Conservation (phyloP, 2,797 vertebrate species). For the Synaphobranchus kaupii region DNA sequence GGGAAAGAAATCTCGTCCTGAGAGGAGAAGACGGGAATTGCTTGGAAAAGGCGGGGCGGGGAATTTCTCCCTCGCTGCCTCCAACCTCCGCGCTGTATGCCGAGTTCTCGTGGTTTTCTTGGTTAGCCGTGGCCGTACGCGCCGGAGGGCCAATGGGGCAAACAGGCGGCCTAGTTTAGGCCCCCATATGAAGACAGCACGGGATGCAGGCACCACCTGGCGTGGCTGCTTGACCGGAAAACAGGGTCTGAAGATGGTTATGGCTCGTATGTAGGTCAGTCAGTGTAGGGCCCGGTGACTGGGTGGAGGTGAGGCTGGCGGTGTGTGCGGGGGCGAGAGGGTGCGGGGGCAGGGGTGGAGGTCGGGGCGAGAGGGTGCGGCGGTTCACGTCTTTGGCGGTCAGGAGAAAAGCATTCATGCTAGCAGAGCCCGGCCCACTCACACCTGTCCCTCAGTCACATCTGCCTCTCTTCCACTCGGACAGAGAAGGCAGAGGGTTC, state of each 20-base stretch:
- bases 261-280: conserved; percentile 52
- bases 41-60: not conserved
- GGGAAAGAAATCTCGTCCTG: not conserved
- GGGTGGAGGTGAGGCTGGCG: not conserved
- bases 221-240: conserved; percentile 52
- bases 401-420: not conserved
- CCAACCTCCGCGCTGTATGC: too few relatives aligned
- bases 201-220: conserved; percentile 46
- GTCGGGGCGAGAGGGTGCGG: conserved; percentile 30
- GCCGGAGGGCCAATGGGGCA: not conserved
- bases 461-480: conserved; percentile 63
- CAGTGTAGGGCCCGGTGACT: conserved; percentile 6
- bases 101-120: not conserved
- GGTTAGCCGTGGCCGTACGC: too few relatives aligned
- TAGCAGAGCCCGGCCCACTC: conserved; percentile 4
- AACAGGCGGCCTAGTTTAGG: not conserved
- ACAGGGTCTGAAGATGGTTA: conserved; percentile 55
- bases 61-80: too few relatives aligned
- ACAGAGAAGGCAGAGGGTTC: conserved; percentile 19
- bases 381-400: conserved; percentile 45
- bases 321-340: conserved; percentile 32
- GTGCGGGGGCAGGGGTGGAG: conserved; percentile 32
- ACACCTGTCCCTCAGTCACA: conserved; percentile 59
- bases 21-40: not conserved
- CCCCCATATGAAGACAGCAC: conserved; percentile 18